Evolutionary conservation across 2,888 invertebrate species (phyloP).

Genomic region (Dynastes tityus): DNA sequence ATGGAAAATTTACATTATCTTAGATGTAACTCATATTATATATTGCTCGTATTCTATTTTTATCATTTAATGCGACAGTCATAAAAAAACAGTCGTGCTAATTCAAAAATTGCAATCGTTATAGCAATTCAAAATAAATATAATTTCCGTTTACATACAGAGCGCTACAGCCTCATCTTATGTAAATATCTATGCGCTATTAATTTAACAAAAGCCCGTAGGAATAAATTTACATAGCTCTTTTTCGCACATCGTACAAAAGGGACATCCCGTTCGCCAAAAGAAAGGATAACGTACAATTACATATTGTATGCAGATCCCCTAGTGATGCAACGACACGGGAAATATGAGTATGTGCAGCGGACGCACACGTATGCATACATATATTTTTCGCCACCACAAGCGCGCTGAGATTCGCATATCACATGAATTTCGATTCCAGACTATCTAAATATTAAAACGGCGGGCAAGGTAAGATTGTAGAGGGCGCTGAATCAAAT

Average conservation of each 20-base stretch:
- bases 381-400: slow-evolving; percentile 11
- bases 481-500: not conserved
- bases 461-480: not conserved
- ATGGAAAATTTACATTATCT: not conserved
- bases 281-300: slow-evolving; percentile 41
- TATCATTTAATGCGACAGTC: no score
- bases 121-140: no score
- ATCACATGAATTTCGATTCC: slow-evolving; percentile 16
- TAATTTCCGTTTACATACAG: no score
- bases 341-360: slow-evolving; percentile 9
- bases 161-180: no score
- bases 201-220: slow-evolving; percentile 47
- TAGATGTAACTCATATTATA: not conserved
- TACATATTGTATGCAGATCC: slow-evolving; percentile 51
- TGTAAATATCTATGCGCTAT: slow-evolving; percentile 48
- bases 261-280: no score
- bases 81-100: no score
- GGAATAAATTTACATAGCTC: slow-evolving; percentile 41
- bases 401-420: slow-evolving; percentile 5
- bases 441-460: slow-evolving; percentile 37
- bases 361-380: not conserved
- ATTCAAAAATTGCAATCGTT: no score
- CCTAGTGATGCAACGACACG: slow-evolving; percentile 15
- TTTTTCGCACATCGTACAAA: slow-evolving; percentile 6
- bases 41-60: not conserved